Percentiles rank a stretch among this genome's conserved stretches.
phyloP scores from a whole-genome alignment of 23 tunicate genomes.

The Botrylloides violaceus region DNA sequence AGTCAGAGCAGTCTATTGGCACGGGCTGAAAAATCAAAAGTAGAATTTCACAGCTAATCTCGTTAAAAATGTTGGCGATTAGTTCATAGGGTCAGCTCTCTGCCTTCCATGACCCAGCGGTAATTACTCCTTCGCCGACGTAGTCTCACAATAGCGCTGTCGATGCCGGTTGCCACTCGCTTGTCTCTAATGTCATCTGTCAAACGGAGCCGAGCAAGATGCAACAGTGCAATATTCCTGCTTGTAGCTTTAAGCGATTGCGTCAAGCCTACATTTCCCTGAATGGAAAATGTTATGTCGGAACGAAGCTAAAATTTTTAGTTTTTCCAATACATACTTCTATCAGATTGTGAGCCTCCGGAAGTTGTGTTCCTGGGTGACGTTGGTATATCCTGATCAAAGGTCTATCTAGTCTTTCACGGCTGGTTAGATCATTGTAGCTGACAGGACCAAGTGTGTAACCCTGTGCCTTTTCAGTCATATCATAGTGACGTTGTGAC shows the following conservation, averaged over 20 bases:
- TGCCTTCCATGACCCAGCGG: conserved; percentile 91
- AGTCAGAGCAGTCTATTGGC: too few relatives aligned
- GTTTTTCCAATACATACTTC: conserved; percentile 28
- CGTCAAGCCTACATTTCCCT: conserved; percentile 54
- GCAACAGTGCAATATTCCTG: conserved; percentile 49
- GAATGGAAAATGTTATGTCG: too few relatives aligned
- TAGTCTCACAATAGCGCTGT: conserved; percentile 74
- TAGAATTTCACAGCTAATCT: too few relatives aligned
- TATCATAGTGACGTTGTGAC: conserved; percentile 71
- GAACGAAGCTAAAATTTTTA: background rate
- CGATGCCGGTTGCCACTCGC: conserved; percentile 60
- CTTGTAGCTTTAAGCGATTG: conserved; percentile 48
- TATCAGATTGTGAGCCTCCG: conserved; percentile 80
- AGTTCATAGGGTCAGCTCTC: conserved; percentile 3
- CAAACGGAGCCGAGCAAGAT: conserved; percentile 42
- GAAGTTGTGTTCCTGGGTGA: conserved; percentile 83
- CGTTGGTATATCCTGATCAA: conserved; percentile 83
- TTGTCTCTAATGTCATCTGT: conserved; percentile 71
- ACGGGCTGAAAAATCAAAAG: too few relatives aligned
- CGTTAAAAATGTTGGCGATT: background rate
- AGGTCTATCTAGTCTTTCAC: conserved; percentile 73
- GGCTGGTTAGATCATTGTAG: conserved; percentile 57
- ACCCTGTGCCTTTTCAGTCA: conserved; percentile 85
- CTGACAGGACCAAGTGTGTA: conserved; percentile 76
- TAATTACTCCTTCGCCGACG: conserved; percentile 64